A percentile compares a stretch with the other conserved stretches of the same genome.
Conservation (phyloP, 2,113 vertebrate species). For the Plestiodon gilberti region DNA sequence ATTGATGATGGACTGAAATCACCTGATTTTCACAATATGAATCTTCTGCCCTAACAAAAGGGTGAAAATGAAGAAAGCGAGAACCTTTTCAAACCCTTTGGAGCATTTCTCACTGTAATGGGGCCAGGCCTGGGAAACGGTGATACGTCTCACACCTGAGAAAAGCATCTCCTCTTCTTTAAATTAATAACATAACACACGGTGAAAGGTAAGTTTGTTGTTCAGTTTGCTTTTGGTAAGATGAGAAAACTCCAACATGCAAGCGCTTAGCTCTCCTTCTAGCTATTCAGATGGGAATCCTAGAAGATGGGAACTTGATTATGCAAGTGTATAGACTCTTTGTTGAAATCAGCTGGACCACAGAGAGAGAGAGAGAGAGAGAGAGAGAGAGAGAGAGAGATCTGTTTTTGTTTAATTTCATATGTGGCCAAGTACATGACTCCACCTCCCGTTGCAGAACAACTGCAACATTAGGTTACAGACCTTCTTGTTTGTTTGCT, state of each 20-base stretch:
- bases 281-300: background rate
- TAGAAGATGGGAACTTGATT: background rate
- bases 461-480: background rate
- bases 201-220: conserved; percentile 15
- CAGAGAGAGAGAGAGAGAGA: background rate
- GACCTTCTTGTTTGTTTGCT: too few species aligned
- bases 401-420: background rate
- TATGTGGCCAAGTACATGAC: background rate
- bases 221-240: conserved; percentile 5
- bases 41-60: accelerated
- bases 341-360: background rate
- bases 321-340: background rate
- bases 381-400: background rate
- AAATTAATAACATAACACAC: background rate
- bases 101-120: background rate
- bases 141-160: background rate
- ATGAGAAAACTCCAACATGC: background rate
- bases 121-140: conserved; percentile 9
- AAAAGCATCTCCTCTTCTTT: background rate
- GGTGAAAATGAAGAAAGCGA: background rate
- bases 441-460: background rate
- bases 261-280: background rate
- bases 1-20: background rate
- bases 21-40: background rate
- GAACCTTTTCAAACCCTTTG: background rate